Conservation (phyloP, 2,113 vertebrate species). For the Actenoides hombroni region DNA sequence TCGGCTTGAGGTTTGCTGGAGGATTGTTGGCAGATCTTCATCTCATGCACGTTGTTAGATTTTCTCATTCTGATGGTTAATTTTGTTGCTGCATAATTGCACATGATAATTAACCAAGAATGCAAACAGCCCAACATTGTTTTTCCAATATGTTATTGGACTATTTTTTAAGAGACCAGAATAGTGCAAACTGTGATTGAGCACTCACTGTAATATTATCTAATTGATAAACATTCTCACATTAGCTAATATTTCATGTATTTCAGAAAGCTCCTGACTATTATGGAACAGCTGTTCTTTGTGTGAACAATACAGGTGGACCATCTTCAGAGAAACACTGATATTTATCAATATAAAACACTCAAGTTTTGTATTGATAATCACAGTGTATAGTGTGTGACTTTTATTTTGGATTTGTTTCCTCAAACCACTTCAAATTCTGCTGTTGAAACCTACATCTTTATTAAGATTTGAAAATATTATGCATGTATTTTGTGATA, state of each 20-base stretch:
- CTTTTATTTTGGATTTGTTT: not conserved
- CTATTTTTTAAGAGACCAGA: not conserved
- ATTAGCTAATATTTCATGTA: not conserved
- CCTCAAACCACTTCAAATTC: not conserved
- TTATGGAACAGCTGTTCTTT: not conserved
- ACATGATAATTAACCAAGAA: not conserved
- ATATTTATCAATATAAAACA: not conserved
- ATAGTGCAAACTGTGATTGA: not conserved
- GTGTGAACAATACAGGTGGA: not conserved
- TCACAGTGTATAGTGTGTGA: not conserved
- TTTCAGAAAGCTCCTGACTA: not conserved
- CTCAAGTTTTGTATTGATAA: not conserved
- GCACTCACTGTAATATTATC: not conserved
- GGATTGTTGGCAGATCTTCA: slow-evolving; percentile 29
- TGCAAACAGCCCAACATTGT: not conserved
- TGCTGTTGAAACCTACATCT: not conserved
- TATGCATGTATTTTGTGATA: not conserved
- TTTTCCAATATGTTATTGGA: not conserved
- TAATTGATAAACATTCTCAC: not conserved
- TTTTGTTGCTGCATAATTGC: not conserved
- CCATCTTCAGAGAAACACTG: not conserved
- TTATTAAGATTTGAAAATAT: not conserved
- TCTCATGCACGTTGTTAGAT: not conserved
- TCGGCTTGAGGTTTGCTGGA: slow-evolving; percentile 10
- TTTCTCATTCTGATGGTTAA: slow-evolving; percentile 14